Evolutionary conservation across 1,140 invertebrate genomes (phyloP).

Genomic region (Hydropsyche tenuis): DNA sequence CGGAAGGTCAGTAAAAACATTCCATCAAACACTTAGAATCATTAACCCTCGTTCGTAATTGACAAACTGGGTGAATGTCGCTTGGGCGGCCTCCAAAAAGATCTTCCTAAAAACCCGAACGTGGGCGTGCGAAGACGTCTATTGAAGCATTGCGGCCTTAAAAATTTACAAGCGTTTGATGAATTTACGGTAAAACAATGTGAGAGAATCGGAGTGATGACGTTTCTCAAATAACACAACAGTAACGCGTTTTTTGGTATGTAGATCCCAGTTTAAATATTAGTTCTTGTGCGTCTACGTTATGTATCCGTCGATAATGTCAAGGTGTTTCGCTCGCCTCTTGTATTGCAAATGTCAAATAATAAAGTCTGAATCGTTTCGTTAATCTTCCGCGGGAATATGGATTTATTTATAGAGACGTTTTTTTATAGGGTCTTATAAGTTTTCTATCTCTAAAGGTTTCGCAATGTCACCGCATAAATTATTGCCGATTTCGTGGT

Average conservation of each 20-base stretch:
- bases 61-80: slow-evolving; percentile 18
- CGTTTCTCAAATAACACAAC: neutral
- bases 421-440: too few species aligned
- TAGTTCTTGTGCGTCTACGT: neutral
- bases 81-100: neutral
- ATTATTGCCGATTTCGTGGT: too few species aligned
- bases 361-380: too few species aligned
- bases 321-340: slow-evolving; percentile 12
- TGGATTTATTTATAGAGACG: neutral
- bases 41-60: neutral
- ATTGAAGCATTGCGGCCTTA: neutral
- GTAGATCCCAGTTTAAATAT: neutral
- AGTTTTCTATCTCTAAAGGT: too few species aligned
- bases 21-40: neutral
- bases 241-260: slow-evolving; percentile 8
- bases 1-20: slow-evolving; percentile 72
- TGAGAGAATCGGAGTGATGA: neutral
- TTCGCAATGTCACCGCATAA: too few species aligned
- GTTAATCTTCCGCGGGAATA: too few species aligned
- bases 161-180: neutral
- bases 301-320: slow-evolving; percentile 18
- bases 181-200: neutral
- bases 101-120: too few species aligned
- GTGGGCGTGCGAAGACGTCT: too few species aligned
- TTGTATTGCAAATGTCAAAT: too few species aligned